These are phyloP conservation scores for Rhinoraja longicauda DNA, from an alignment of 2,797 vertebrate species.

Conservation along the genomic window DNA sequence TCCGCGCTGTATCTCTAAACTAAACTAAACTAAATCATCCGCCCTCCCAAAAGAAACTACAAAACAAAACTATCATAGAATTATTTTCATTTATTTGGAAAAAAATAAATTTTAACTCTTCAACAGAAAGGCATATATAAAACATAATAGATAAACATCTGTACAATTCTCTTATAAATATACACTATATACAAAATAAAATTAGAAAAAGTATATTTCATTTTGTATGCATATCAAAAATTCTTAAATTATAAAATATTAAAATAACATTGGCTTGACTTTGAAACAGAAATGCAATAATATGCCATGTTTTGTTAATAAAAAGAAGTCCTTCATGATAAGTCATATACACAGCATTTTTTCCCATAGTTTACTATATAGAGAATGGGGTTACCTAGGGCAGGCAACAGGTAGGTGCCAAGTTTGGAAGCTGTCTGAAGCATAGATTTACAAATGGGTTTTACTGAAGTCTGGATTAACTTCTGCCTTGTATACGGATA, in stretches of 20 bases:
- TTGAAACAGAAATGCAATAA: conserved; percentile 31
- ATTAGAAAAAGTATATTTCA: conserved; percentile 60
- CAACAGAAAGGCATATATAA: conserved; percentile 40
- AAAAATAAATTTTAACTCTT: conserved; percentile 35
- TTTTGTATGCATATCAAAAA: conserved; percentile 63
- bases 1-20: no score
- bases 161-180: conserved; percentile 73
- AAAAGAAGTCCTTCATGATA: conserved; percentile 13
- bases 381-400: not conserved
- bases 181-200: conserved; percentile 59
- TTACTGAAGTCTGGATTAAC: not conserved
- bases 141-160: conserved; percentile 58
- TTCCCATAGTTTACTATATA: conserved; percentile 7
- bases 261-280: conserved; percentile 35
- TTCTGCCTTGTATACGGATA: not conserved
- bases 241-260: conserved; percentile 59
- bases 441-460: not conserved
- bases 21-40: no score
- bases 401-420: not conserved
- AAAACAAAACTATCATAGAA: not conserved
- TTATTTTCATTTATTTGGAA: conserved; percentile 34
- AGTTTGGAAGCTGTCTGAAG: not conserved
- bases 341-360: conserved; percentile 17
- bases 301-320: not conserved
- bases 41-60: no score